Base-by-base conservation (phyloP, 2,888 invertebrate species). In the Hemithea aestivaria region DNA sequence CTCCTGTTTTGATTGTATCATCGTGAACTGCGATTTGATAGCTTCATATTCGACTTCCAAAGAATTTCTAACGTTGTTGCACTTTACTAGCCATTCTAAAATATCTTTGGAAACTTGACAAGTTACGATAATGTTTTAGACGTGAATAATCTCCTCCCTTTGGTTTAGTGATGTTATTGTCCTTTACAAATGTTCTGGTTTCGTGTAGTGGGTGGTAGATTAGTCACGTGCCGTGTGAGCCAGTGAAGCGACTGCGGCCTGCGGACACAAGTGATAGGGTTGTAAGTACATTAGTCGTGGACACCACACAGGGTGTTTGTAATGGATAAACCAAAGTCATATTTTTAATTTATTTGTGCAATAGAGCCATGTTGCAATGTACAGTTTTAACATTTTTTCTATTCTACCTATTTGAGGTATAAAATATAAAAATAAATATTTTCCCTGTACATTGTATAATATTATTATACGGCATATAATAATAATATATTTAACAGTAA, bases 251-350 rank as follows among this genome's bases (percentile, higher is more conserved):
- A 50, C 53, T 21, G 39, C 27, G 39, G 54, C 58, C n/a, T n/a
- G n/a, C n/a, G n/a, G 62, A 54, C 59, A 57, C 53, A 60, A 53
- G 58, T 62, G 62, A 61, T 57, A 57, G 25, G 56, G 37, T 44
- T 55, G 56, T 60, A 58, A 54, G 56, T 58, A 64, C 50, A 59
- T 57, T 60, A 54, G 58, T 66, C 66, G 65, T 63, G 52, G 51
- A 62, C 73, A 65, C 69, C 66, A 43, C 40, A 44, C 53, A 55
- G 48, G 71, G 71, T 74, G 77, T 78, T 78, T 69, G 55, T 79
- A 76, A 82, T 78, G 72, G 76, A 77, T 81, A 83, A 84, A 82
- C 85, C 85, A 85, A 85, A 87, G 85, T 78, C 80, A 73, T 79
- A 66, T 78, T 73, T 56, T 79, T 81, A 82, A 74, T 82, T 81